A percentile compares a stretch with the other conserved stretches of the same genome.
phyloP scores from a whole-genome alignment of 2,888 invertebrate species.

The Acleris holmiana region DNA sequence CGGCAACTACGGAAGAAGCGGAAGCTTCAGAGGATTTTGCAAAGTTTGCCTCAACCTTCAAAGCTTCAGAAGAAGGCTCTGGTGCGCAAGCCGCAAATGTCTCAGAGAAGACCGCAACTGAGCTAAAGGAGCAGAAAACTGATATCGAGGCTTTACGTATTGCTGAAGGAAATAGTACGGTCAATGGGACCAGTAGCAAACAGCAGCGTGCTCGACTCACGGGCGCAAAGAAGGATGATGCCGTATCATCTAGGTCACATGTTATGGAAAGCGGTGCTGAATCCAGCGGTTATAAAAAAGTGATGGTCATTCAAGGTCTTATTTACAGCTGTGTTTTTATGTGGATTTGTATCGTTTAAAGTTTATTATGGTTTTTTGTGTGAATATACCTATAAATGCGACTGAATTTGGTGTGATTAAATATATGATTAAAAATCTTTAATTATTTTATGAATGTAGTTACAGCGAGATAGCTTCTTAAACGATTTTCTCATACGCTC shows the following conservation, averaged over 20 bases:
- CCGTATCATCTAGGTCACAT: rapidly evolving
- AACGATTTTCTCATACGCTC: no score
- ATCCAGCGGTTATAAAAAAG: not conserved
- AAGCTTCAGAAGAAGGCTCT: no score
- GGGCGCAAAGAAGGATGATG: not conserved
- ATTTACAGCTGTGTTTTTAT: constrained; percentile 16
- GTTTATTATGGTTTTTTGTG: constrained; percentile 3
- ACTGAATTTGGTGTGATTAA: constrained; percentile 4
- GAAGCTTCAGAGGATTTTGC: no score
- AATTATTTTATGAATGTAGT: no score
- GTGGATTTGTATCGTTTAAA: constrained; percentile 22
- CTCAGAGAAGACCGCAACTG: not conserved
- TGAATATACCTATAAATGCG: constrained; percentile 13
- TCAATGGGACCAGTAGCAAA: not conserved
- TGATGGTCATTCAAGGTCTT: constrained; percentile 8
- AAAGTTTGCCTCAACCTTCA: no score
- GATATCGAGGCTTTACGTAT: not conserved
- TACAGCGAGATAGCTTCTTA: no score
- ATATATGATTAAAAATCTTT: no score
- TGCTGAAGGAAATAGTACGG: not conserved
- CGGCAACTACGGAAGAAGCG: not conserved
- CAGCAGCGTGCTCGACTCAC: not conserved
- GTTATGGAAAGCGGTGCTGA: not conserved
- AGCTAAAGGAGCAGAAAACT: not conserved
- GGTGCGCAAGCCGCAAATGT: not conserved